Conservation (phyloP, 1,140 invertebrate genomes). For the Aphidius ervi region DNA sequence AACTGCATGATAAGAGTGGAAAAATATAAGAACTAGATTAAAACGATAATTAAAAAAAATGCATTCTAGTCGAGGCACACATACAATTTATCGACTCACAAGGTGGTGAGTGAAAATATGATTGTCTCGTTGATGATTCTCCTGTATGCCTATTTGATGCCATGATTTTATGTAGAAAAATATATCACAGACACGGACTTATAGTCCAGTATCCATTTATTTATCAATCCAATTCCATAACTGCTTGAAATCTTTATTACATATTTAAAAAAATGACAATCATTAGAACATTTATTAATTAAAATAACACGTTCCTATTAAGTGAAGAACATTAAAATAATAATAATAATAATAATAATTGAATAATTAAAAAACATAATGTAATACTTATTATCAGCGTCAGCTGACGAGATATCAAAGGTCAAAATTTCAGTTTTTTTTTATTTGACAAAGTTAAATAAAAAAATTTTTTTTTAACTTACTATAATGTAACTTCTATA, state of each 20-base stretch:
- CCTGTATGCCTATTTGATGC: conserved; percentile 46
- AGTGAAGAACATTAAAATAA: too few species aligned
- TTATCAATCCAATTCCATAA: conserved; percentile 3
- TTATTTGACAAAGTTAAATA: too few species aligned
- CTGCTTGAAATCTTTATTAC: not conserved
- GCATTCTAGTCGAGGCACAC: conserved; percentile 48
- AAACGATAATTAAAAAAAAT: conserved; percentile 33
- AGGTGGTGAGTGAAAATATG: conserved; percentile 46
- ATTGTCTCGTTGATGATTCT: conserved; percentile 36
- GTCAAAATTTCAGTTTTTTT: too few species aligned
- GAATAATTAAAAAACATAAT: too few species aligned
- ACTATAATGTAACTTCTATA: too few species aligned
- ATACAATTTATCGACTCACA: conserved; percentile 54
- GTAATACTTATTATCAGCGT: too few species aligned
- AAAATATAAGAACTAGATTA: not conserved
- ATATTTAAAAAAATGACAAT: not conserved
- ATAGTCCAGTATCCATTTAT: conserved; percentile 30
- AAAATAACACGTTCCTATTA: too few species aligned
- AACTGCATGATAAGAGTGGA: not conserved
- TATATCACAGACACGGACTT: conserved; percentile 49
- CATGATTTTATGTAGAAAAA: conserved; percentile 40
- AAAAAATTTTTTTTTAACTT: too few species aligned
- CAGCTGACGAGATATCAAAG: too few species aligned
- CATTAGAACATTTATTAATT: too few species aligned
- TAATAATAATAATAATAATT: too few species aligned